Conservation (phyloP, 2,888 invertebrate species). For the Strigamia crassipes region DNA sequence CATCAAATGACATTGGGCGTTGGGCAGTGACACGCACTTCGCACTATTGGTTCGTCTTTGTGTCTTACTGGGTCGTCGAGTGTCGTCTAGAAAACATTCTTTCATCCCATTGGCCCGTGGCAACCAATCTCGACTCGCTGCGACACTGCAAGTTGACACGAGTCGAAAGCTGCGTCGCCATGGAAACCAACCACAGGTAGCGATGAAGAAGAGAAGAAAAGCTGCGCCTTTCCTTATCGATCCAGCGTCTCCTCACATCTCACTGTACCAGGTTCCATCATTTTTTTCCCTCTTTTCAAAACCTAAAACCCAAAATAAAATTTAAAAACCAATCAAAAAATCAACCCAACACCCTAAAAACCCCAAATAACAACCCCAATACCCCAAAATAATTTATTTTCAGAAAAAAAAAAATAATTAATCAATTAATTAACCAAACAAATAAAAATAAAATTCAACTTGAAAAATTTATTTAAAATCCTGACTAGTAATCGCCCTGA, state of each 20-base stretch:
- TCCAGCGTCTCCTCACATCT: not conserved
- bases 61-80: conserved; percentile 28
- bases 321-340: not conserved
- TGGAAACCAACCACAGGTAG: not conserved
- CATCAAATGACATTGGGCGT: conserved; percentile 18
- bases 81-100: not conserved
- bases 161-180: not conserved
- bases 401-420: no score
- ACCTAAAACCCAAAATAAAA: no score
- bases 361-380: no score
- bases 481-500: not conserved
- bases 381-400: no score
- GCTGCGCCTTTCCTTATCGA: not conserved
- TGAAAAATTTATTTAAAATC: no score
- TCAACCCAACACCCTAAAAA: no score
- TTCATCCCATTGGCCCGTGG: not conserved
- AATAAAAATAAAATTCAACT: no score
- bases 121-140: conserved; percentile 13
- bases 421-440: no score
- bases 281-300: not conserved
- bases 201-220: not conserved
- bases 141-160: not conserved
- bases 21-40: not conserved
- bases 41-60: not conserved
- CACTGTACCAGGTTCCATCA: not conserved